Evolutionary conservation across 2,113 vertebrate species (phyloP).

Genomic region (Varanus salvator): DNA sequence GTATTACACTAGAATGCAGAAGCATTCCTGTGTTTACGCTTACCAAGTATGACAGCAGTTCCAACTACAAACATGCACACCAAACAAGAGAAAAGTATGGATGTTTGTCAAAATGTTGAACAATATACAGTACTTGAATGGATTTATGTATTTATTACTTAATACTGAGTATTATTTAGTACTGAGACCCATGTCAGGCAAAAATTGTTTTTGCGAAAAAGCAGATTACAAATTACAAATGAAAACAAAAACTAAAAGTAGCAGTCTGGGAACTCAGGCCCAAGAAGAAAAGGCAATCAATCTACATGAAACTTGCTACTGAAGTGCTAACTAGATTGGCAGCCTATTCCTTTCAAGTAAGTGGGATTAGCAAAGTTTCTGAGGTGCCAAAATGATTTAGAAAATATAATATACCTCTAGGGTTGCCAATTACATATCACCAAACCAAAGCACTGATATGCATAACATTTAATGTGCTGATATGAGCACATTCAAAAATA

Average conservation of each 20-base stretch:
- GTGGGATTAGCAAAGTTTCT: background rate
- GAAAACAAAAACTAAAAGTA: background rate
- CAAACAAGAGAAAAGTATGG: background rate
- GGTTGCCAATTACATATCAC: background rate
- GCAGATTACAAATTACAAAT: background rate
- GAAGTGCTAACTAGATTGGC: background rate
- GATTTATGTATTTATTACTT: background rate
- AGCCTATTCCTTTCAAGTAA: background rate
- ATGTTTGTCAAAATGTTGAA: background rate
- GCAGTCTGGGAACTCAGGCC: background rate
- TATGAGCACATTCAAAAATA: background rate
- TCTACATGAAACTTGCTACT: background rate
- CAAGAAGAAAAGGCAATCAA: background rate
- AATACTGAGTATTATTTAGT: no score
- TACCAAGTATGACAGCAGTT: background rate
- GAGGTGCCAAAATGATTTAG: background rate
- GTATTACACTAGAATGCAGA: constrained; percentile 3
- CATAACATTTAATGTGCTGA: background rate
- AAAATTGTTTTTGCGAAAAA: background rate
- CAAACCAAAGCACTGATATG: background rate
- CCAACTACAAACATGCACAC: background rate
- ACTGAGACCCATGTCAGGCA: background rate
- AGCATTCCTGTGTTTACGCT: background rate
- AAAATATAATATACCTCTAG: background rate
- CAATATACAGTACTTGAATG: background rate